Conservation (phyloP, 1,140 invertebrate species). For the Leptinotarsa lineolata region DNA sequence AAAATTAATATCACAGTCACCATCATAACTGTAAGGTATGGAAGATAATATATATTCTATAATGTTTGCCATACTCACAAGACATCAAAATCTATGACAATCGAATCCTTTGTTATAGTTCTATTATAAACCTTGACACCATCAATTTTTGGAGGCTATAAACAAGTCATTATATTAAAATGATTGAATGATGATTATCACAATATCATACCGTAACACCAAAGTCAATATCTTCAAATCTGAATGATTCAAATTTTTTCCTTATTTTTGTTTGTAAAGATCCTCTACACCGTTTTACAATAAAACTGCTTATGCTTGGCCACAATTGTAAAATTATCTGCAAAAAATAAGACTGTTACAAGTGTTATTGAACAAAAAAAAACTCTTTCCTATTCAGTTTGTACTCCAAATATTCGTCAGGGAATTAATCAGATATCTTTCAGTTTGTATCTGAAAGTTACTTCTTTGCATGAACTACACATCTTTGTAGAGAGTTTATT, state of each 20-base stretch:
- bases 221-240: conserved; percentile 88
- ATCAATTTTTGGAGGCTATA: conserved; percentile 84
- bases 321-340: conserved; percentile 88
- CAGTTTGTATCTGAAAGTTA: too few species aligned
- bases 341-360: conserved; percentile 15
- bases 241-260: conserved; percentile 82
- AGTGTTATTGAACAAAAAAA: too few species aligned
- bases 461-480: too few species aligned
- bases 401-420: too few species aligned
- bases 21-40: conserved; percentile 74
- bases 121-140: conserved; percentile 93
- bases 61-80: conserved; percentile 68
- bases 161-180: conserved; percentile 49
- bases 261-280: conserved; percentile 82
- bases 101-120: conserved; percentile 86
- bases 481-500: too few species aligned
- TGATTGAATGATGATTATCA: not conserved
- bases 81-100: conserved; percentile 92
- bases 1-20: conserved; percentile 91
- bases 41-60: not conserved
- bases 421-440: too few species aligned
- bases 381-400: too few species aligned
- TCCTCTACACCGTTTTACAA: conserved; percentile 76
- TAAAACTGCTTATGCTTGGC: conserved; percentile 90
- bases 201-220: conserved; percentile 76